Base-by-base conservation (phyloP, 2,113 vertebrate species). In the Gymnobelideus leadbeateri region DNA sequence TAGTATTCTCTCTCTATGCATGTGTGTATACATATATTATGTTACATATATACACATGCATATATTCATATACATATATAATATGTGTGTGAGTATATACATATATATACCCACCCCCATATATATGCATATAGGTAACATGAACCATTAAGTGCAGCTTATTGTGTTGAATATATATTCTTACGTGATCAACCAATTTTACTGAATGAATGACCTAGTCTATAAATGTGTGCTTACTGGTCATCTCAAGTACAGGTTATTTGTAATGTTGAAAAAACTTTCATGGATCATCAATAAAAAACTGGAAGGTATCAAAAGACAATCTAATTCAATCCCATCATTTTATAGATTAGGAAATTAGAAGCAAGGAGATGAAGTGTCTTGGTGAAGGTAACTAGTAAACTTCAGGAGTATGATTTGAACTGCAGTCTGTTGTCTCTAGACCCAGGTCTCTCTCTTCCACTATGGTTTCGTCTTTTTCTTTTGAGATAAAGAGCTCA, bases 181-280 rank as follows among this genome's bases (percentile, higher is more conserved):
- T 95, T 94, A 95, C 91, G 25, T 0, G 0, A 51, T 92, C 53
- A 93, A 53, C n/a, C 94, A 95, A 96, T 94, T 94, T 25, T 93
- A 91, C 14, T 43, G 43, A 31, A 84, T 23, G 10, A 94, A 91
- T 16, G 28, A 55, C 37, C n/a, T 94, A 51, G 94, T 93, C 96
- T 95, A 54, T 51, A 0, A 93, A 89, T 93, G 2, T 92, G 3
- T 96, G 77, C 95, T 94, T 97, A 90, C 26, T 49, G 89, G 8
- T 49, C 49, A 50, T 53, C 61, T 94, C 92, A 91, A 96, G 54
- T 57, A 95, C 94, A 95, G 19, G 94, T 94, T 96, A 92, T 90
- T 95, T 96, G 31, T 51, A 90, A 90, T 49, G 47, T 26, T 50
- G 49, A 51, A 51, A 54, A 47, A 90, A 90, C 47, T 90, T 90